Evolutionary conservation across 2,113 vertebrate genomes (phyloP), one percentile per base, ranked within the genome.

Genomic region (Phaethornis superciliosus): DNA sequence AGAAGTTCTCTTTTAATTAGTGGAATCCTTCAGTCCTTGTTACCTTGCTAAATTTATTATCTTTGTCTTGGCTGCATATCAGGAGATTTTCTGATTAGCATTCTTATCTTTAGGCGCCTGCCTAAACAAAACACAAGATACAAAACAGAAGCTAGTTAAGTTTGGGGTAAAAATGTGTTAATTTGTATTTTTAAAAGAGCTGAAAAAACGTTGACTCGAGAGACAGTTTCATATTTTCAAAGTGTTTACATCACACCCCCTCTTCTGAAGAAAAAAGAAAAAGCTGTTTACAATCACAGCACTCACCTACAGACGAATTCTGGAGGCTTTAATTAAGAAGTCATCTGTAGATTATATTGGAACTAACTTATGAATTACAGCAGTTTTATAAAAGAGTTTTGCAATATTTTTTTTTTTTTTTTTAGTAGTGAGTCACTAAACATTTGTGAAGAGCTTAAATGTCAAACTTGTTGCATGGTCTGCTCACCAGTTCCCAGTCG

Each of bases 401-500:
- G 16, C 5, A n/a, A n/a, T 51, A 3, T n/a, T 63, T 5, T 33
- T 52, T 32, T 46, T 64, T 44, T n/a, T 63, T 5, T 33, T 52
- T 32, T 46, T 64, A 40, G 5, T 63, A 12, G 19, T 71, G 0
- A 59, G 40, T 56, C 49, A 56, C 40, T 71, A 49, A 51, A 54
- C 4, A 21, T 76, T 71, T 67, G 28, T 7, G 9, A 72, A 87
- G 30, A 30, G n/a, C 52, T 33, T 56, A 15, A 4, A 4, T 35
- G 10, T 15, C 49, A 71, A 68, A 40, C 11, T 32, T 4, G 3
- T 21, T 58, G 59, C 54, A 59, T 30, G 42, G 42, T 27, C 67
- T 22, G 0, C n/a, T 21, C 44, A 40, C 8, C 4, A 3, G 4
- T 1, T 52, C 24, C 11, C 6, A n/a, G 16, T 12, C 11, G 11